Evolutionary conservation across 30 jellyfish, hydroid and myxozoan genomes (phyloP), one percentile per base, ranked within the genome.

Genomic region (Mastigias papua): DNA sequence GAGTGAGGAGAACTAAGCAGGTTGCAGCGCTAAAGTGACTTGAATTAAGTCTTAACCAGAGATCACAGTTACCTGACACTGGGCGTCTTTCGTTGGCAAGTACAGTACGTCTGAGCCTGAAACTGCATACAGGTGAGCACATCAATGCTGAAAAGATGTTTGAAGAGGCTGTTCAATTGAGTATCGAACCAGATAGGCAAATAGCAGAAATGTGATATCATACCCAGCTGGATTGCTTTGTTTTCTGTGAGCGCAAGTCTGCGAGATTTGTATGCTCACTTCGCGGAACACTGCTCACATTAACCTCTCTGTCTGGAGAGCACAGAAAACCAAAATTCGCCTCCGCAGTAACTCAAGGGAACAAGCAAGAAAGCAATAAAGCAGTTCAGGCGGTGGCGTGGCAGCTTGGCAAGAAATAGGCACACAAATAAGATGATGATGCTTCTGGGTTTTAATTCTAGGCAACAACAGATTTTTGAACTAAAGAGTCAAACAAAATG

Each of bases 191-290:
- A 57, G 23, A 34, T 63, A 46, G 78, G 61, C 31, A 27, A 58
- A 1, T 66, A 31, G 25, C 66, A 77, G 78, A 77, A 77, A 35
- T 35, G 50, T 77, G 64, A 54, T 64, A 57, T 57, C 16, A 34
- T 21, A n/a, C 62, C 76, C 87, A 61, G 48, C 87, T 25, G 87
- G 77, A 68, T 50, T 29, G 66, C 88, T 77, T 77, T 77, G 88
- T 77, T 77, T 77, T 33, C 20, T 34, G 30, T 28, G 33, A 57
- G 75, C 69, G 58, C 58, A 77, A 61, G 88, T 77, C 88, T 57
- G 32, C 51, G 16, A 16, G 78, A 77, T 77, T 77, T 34, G 34
- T 29, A 54, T 11, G 27, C 25, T 54, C 67, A 54, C 67, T 54
- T 54, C 67, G 67, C 67, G 67, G 27, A 54, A 54, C 67, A 25